Conservation (phyloP, 2,888 invertebrate genomes). For the Folsomia candida region DNA sequence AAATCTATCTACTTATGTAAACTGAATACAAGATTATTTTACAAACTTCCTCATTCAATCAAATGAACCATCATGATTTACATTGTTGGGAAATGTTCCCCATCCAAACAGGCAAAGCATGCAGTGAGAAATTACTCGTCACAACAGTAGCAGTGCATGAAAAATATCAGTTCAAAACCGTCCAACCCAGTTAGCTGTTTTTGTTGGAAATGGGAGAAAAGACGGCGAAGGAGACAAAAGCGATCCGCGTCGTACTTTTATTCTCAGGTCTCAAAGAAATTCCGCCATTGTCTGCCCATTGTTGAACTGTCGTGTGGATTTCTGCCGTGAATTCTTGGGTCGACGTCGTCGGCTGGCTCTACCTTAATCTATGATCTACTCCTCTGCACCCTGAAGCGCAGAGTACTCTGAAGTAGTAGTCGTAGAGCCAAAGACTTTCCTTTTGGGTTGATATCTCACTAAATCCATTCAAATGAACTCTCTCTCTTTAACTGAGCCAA, state of each 20-base stretch:
- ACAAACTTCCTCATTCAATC: too few relatives aligned
- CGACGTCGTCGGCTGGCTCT: not conserved
- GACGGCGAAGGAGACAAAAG: not conserved
- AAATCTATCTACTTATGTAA: too few relatives aligned
- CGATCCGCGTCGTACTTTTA: not conserved
- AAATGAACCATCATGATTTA: too few relatives aligned
- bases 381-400: not conserved
- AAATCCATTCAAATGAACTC: not conserved
- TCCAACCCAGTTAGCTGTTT: too few relatives aligned
- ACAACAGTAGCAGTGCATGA: too few relatives aligned
- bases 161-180: too few relatives aligned
- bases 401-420: not conserved
- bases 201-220: not conserved
- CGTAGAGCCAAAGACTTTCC: not conserved
- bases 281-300: slow-evolving; percentile 4
- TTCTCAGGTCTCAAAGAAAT: slow-evolving; percentile 2
- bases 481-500: not conserved
- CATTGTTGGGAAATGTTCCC: too few relatives aligned
- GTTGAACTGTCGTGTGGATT: not conserved
- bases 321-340: not conserved
- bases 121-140: too few relatives aligned
- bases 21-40: too few relatives aligned
- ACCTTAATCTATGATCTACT: not conserved
- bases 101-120: too few relatives aligned
- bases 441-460: not conserved